Evolutionary conservation across 37 sponge, comb jelly and placozoan genomes (phyloP).

Genomic region (Halisarca cf. caerulea): DNA sequence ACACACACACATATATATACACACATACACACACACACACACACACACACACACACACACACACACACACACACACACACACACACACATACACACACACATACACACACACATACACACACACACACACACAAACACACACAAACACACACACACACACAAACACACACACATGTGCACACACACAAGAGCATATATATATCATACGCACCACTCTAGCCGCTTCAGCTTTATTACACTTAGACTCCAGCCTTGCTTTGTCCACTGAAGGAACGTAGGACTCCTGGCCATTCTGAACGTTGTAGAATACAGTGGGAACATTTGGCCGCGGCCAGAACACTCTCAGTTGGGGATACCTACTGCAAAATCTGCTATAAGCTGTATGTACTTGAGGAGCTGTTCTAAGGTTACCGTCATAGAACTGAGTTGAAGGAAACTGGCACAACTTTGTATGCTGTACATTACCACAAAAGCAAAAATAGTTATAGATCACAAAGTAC

Average conservation of each 20-base stretch:
- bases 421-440: constrained; percentile 27
- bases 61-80: no score
- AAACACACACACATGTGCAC: no score
- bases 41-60: no score
- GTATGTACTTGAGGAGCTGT: neutral
- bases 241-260: constrained; percentile 27
- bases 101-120: no score
- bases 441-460: constrained; percentile 18
- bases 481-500: no score
- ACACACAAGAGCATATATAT: no score
- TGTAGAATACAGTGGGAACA: neutral
- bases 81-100: no score
- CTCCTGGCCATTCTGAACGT: neutral
- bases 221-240: constrained; percentile 55
- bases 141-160: no score
- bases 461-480: no score
- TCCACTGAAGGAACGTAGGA: neutral
- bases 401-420: constrained; percentile 5
- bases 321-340: neutral
- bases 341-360: neutral
- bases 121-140: no score
- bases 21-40: no score
- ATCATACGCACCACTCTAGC: constrained; percentile 47
- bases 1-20: no score
- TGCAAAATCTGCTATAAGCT: neutral